Evolutionary conservation across 2,113 vertebrate genomes (phyloP), one percentile per base, ranked within the genome.

Genomic region (Crotalus tigris): DNA sequence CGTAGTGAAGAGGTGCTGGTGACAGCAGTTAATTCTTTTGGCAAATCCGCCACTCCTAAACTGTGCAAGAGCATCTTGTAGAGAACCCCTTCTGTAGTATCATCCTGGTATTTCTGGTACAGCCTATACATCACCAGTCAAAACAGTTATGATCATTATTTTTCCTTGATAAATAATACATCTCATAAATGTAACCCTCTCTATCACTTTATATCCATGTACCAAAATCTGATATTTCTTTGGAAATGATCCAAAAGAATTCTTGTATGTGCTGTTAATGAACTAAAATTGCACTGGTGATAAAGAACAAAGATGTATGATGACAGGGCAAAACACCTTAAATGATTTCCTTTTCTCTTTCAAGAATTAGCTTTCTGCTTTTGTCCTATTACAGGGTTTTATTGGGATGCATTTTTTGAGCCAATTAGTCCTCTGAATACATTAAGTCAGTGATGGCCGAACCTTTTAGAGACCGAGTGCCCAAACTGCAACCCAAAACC

Each of bases 31-130:
- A 94, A 95, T 94, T 92, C 91, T 46, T 94, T 54, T n/a, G 95
- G 90, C 29, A 91, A 89, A 93, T 92, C 15, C 4, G 53, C 39
- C 39, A 96, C 92, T 90, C 98, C 97, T 17, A 98, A 61, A 92
- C 93, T 93, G 29, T 92, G 94, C 93, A 98, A 93, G 91, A 98
- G 94, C 69, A 95, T 96, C 92, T 93, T 96, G 91, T 98, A 97
- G 87, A 96, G 92, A 89, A 98, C 94, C 92, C 93, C 92, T 86
- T 96, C 94, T 29, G 96, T 97, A 93, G 85, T 64, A 5, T 19
- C 93, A 90, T 97, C 91, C 59, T 95, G 96, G 92, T 97, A 98
- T 94, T 96, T 96, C 92, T 95, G 94, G 92, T 94, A 97, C 44
- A 98, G 95, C 92, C 97, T 98, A 95, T 54, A 94, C 85, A 93